Evolutionary conservation across 2,888 invertebrate genomes (phyloP), one percentile per base, ranked within the genome.

Genomic region (Exephanes ischioxanthus): DNA sequence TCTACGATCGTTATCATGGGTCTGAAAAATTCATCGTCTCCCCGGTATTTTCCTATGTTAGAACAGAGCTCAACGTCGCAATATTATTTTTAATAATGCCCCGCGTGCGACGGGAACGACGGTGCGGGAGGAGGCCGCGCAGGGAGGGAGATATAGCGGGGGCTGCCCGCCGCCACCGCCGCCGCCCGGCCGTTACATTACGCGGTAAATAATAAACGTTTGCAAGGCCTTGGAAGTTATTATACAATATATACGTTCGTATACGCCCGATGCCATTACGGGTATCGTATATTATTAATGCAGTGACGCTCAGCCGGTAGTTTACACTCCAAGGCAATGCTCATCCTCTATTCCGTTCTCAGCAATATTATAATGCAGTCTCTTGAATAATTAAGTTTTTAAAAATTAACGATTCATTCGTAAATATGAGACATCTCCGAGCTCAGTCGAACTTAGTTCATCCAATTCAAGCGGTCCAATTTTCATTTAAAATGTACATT

Each of bases 161-260:
- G 90, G 89, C 86, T 81, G 85, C 87, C 86, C 63, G 86, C 89
- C 66, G 55, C 83, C 85, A 61, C 77, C 80, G 67, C 91, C 91
- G 92, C 87, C 92, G 92, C 88, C 92, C 90, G 80, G 93, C 93
- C 92, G 93, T 93, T 93, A 94, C 93, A 93, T 93, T 92, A 91
- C 93, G 92, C 93, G 93, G 93, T 94, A 94, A 94, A 94, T 94
- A 94, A 94, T 94, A 93, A 94, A 94, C 93, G 94, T 94, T 94
- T 93, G 93, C 92, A 92, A 94, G 93, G 91, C 94, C 94, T 94
- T 94, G 94, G 92, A 92, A 93, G 93, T 93, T 94, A 94, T 94
- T 94, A 93, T 93, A 94, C 93, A 93, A 93, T 94, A 93, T 93
- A 89, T 87, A 88, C 90, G 90, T 92, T 90, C 90, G 91, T 92